Conservation (phyloP, 1,140 invertebrate species). For the Paralvinella palmiformis region DNA sequence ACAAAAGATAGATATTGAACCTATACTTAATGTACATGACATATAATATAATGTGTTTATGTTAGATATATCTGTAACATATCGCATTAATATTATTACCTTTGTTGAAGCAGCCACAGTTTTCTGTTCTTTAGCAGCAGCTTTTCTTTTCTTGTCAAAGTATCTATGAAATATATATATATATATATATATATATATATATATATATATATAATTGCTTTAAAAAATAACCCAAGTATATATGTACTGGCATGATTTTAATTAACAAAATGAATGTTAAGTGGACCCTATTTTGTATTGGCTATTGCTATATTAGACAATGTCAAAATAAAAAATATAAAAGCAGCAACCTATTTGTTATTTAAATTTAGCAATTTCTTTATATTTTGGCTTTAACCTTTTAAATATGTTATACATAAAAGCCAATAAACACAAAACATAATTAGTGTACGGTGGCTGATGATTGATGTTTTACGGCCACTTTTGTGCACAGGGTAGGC, state of each 20-base stretch:
- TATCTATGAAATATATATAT: slow-evolving; percentile 57
- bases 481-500: no score
- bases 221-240: not conserved
- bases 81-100: slow-evolving; percentile 24
- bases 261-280: not conserved
- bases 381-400: no score
- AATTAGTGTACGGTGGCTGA: no score
- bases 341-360: not conserved
- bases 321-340: not conserved
- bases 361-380: no score
- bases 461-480: no score
- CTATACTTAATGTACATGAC: no score
- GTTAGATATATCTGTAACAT: no score
- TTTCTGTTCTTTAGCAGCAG: slow-evolving; percentile 92
- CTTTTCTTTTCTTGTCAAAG: slow-evolving; percentile 83
- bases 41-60: no score
- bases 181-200: not conserved
- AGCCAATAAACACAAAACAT: no score
- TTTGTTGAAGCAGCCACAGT: slow-evolving; percentile 90
- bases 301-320: not conserved
- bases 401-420: no score
- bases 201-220: not conserved
- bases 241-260: not conserved
- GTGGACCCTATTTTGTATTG: not conserved
- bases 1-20: no score